Evolutionary conservation across 1,140 invertebrate genomes (phyloP).

Genomic region (Drosophila sechellia): DNA sequence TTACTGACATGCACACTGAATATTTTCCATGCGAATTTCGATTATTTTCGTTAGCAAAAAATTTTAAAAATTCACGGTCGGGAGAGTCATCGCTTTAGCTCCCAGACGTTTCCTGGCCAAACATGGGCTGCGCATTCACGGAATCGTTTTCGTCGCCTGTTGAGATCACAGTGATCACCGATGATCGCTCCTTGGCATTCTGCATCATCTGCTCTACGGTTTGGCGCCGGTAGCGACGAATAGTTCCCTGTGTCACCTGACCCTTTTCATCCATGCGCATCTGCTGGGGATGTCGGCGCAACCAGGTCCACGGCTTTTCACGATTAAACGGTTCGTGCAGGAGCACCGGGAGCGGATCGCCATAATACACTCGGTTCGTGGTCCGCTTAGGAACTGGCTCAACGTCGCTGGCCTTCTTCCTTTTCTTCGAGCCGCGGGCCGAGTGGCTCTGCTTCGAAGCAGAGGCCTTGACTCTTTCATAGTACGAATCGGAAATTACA

Average conservation of each 20-base stretch:
- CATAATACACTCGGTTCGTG: constrained; percentile 1
- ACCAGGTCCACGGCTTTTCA: constrained; percentile 26
- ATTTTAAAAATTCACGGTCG: background rate
- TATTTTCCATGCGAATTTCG: no score
- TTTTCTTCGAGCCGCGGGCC: background rate
- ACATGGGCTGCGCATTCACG: background rate
- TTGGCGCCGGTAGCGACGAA: constrained; percentile 17
- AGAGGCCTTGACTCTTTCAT: background rate
- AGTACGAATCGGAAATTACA: background rate
- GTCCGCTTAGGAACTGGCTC: background rate
- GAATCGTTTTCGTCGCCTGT: background rate
- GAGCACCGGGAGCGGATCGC: constrained; percentile 25
- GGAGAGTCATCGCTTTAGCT: no score
- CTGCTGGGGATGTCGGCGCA: constrained; percentile 47
- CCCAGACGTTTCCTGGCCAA: background rate
- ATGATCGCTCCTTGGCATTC: background rate
- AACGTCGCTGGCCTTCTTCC: background rate
- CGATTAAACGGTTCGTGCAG: constrained; percentile 39
- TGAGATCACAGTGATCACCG: background rate
- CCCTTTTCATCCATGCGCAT: background rate
- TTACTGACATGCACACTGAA: no score
- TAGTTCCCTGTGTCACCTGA: background rate
- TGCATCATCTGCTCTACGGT: constrained; percentile 1
- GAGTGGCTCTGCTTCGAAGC: no score
- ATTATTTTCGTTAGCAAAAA: background rate